Conservation (phyloP, 2,797 vertebrate species). For the Tadarida brasiliensis region DNA sequence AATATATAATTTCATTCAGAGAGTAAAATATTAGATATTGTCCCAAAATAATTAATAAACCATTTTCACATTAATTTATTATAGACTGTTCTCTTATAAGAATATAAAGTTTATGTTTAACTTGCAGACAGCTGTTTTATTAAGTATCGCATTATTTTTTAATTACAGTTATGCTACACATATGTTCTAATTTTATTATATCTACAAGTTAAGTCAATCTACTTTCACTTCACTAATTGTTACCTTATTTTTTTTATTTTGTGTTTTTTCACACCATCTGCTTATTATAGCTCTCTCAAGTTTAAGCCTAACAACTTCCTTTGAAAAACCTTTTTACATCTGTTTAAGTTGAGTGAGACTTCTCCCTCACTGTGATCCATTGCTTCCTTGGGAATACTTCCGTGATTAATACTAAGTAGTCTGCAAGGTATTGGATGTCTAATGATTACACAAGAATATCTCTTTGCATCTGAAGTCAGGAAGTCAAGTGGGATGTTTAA, state of each 20-base stretch:
- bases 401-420: not conserved
- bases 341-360: not conserved
- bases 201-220: not conserved
- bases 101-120: slow-evolving; percentile 1
- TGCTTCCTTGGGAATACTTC: not conserved
- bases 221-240: not conserved
- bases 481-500: not conserved
- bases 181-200: not conserved
- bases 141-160: not conserved
- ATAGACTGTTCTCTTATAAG: not conserved
- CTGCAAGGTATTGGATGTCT: not conserved
- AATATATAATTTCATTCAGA: not conserved
- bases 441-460: not conserved
- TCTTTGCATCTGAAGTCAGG: not conserved
- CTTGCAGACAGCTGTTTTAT: not conserved
- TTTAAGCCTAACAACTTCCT: not conserved
- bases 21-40: not conserved
- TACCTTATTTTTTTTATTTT: not conserved
- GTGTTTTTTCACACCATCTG: not conserved
- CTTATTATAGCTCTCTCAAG: not conserved
- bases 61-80: not conserved
- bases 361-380: not conserved
- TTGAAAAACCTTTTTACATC: not conserved
- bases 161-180: not conserved
- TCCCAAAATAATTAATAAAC: not conserved